A percentile compares a stretch with the other conserved stretches of the same genome.
phyloP scores from a whole-genome alignment of 2,888 invertebrate genomes.

The Lochmaea crataegi region DNA sequence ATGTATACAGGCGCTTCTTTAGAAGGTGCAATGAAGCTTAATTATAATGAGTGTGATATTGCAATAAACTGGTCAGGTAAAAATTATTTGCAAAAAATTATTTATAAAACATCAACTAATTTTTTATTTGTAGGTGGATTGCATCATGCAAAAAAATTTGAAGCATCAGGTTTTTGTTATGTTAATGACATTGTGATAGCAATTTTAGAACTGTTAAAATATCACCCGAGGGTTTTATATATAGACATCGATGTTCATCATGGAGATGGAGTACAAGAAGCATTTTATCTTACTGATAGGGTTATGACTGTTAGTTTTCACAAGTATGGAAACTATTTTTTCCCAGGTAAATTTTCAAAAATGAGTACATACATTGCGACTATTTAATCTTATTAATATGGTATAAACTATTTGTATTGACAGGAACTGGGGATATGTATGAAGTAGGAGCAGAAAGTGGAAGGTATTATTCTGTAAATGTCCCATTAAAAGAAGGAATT shows the following conservation, averaged over 20 bases:
- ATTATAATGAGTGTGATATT: slow-evolving; percentile 95
- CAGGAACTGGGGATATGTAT: slow-evolving; percentile 94
- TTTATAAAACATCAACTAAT: not conserved
- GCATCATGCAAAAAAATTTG: slow-evolving; percentile 99
- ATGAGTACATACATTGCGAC: not conserved
- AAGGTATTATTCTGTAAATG: slow-evolving; percentile 97
- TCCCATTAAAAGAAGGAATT: slow-evolving; percentile 97
- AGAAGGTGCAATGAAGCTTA: slow-evolving; percentile 96
- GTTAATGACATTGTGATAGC: slow-evolving; percentile 99
- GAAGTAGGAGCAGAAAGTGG: slow-evolving; percentile 97
- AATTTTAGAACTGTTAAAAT: slow-evolving; percentile 93
- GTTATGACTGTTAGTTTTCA: slow-evolving; percentile 99
- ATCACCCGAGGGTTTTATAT: slow-evolving; percentile 94
- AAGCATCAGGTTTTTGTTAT: slow-evolving; percentile 99
- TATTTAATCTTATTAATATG: slow-evolving; percentile 3
- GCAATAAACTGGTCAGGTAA: slow-evolving; percentile 97
- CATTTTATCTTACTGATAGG: slow-evolving; percentile 95
- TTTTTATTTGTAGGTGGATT: slow-evolving; percentile 74
- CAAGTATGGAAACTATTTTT: slow-evolving; percentile 97
- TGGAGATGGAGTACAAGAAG: slow-evolving; percentile 96
- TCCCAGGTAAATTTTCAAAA: slow-evolving; percentile 76
- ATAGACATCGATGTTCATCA: slow-evolving; percentile 99
- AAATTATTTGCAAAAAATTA: not conserved
- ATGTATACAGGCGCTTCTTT: slow-evolving; percentile 98
- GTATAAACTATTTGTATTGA: not conserved